These are phyloP conservation scores for Crypturellus undulatus DNA, from an alignment of 2,113 vertebrate genomes.

Conservation along the genomic window DNA sequence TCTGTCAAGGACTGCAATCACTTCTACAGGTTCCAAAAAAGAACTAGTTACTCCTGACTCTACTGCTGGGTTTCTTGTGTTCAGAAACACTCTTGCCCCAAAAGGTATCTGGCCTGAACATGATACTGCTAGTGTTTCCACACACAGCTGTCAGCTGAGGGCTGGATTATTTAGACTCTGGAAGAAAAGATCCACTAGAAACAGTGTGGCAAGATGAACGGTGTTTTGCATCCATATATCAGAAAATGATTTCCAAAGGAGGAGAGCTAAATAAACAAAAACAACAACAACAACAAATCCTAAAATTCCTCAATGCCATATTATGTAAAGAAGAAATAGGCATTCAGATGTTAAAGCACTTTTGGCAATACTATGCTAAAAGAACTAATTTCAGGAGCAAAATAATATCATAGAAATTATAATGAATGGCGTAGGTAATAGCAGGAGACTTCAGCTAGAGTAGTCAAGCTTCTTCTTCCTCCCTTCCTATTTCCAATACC, in stretches of 20 bases:
- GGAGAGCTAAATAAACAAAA: background rate
- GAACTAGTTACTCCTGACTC: background rate
- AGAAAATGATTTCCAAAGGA: background rate
- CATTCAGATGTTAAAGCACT: background rate
- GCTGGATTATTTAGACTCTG: background rate
- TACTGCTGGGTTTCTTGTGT: background rate
- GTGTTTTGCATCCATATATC: background rate
- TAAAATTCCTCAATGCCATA: background rate
- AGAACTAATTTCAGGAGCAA: background rate
- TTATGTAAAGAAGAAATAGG: background rate
- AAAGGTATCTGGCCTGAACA: background rate
- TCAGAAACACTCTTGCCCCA: background rate
- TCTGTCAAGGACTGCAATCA: constrained; percentile 18
- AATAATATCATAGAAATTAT: background rate
- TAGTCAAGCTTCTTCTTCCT: background rate
- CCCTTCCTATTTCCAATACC: background rate
- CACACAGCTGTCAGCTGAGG: background rate
- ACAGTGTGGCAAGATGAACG: background rate
- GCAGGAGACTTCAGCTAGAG: background rate
- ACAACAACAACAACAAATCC: too few relatives aligned
- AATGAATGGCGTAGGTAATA: background rate
- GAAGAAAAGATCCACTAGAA: background rate
- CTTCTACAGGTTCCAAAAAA: background rate
- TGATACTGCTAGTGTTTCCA: background rate
- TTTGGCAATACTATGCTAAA: background rate